Base-by-base conservation (phyloP, 2,113 vertebrate species). In the Ceyx cyanopectus region DNA sequence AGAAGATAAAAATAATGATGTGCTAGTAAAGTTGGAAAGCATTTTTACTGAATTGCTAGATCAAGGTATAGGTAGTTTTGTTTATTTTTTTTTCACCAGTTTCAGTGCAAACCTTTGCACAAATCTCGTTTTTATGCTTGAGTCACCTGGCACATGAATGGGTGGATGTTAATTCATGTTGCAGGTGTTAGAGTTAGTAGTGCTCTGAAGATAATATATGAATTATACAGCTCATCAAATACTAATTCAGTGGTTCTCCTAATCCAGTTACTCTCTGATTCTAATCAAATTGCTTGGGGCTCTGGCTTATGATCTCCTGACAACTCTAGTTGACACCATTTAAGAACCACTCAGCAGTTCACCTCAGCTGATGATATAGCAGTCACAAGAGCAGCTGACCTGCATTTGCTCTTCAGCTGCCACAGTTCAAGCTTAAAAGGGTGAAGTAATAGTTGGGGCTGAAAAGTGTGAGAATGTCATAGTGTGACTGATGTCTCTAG, bases 271-370 rank as follows among this genome's bases (percentile, higher is more conserved):
- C 85, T 90, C 51, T 87, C 93, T 74, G 87, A 91, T 92, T 94
- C 85, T 89, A 92, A 87, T 87, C 75, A 94, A 66, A 94, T 92
- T 92, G 90, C 94, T 95, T 66, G 85, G 41, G 93, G 91, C 93
- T 95, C 89, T 95, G 81, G 14, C 63, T 92, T 92, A 91, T 92
- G 93, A 92, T 95, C 90, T 96, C 72, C 79, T 92, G 90, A 89
- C 87, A 85, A 62, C 78, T 94, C 65, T 48, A 70, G 90, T 69
- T 94, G 94, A 95, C 92, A 94, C 90, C 87, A 56, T 85, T 95
- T 96, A 92, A 70, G 68, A 82, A 65, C 56, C 30, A 21, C 85
- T 94, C 37, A 85, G 75, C 63, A 63, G 46, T 92, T 94, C 43
- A 62, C 54, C 56, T 91, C 87, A 56, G 67, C 78, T 92, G 79